A percentile compares a stretch with the other conserved stretches of the same genome.
phyloP scores from a whole-genome alignment of 1,140 invertebrate species.

The Listronotus oregonensis region DNA sequence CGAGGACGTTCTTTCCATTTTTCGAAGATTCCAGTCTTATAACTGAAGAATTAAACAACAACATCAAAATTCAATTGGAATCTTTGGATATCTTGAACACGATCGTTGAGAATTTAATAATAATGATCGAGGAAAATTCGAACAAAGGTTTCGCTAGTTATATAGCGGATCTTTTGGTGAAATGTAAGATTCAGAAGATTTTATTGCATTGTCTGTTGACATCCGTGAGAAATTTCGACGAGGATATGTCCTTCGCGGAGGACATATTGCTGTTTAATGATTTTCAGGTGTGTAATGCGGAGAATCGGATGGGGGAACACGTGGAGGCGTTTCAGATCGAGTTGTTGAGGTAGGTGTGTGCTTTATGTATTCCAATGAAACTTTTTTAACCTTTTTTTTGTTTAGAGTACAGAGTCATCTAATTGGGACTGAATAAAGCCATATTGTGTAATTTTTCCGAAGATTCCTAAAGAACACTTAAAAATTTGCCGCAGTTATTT shows the following conservation, averaged over 20 bases:
- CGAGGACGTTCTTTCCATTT: slow-evolving; percentile 79
- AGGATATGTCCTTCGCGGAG: slow-evolving; percentile 75
- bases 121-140: slow-evolving; percentile 82
- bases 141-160: slow-evolving; percentile 78
- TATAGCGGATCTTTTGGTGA: slow-evolving; percentile 78
- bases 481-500: too few species aligned
- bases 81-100: slow-evolving; percentile 79
- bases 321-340: slow-evolving; percentile 80
- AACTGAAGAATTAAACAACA: slow-evolving; percentile 75
- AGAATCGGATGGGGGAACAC: slow-evolving; percentile 66
- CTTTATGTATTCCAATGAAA: too few species aligned
- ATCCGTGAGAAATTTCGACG: slow-evolving; percentile 66
- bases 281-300: slow-evolving; percentile 63
- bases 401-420: too few species aligned
- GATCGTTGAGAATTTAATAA: slow-evolving; percentile 77
- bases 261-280: slow-evolving; percentile 86
- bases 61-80: slow-evolving; percentile 75
- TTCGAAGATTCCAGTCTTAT: slow-evolving; percentile 63
- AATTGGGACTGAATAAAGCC: too few species aligned
- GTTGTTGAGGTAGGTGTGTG: slow-evolving; percentile 66
- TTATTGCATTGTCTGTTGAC: slow-evolving; percentile 82
- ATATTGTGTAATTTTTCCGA: too few species aligned
- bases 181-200: slow-evolving; percentile 90
- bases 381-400: too few species aligned
- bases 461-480: too few species aligned